A percentile compares a stretch with the other conserved stretches of the same genome.
These are phyloP conservation scores for Podiceps cristatus DNA, from an alignment of 2,113 vertebrate species.

Conservation along the genomic window DNA sequence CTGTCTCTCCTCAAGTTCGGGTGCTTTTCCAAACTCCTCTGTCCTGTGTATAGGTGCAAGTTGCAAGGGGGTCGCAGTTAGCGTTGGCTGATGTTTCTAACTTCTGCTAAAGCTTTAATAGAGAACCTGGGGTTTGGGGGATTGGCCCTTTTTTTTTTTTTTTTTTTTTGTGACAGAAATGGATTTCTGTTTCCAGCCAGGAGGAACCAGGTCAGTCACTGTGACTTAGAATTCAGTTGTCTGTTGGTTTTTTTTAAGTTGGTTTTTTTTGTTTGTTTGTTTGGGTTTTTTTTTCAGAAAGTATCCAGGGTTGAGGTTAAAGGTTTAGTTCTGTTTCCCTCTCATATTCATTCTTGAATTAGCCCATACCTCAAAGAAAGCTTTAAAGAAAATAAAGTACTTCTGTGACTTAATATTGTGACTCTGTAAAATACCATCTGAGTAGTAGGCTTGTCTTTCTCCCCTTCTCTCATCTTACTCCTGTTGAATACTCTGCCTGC, in stretches of 20 bases:
- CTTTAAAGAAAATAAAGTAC: neutral
- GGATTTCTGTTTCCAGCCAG: constrained; percentile 16
- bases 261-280: no score
- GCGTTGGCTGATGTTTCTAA: neutral
- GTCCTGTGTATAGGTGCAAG: neutral
- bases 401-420: fast-evolving
- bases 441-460: neutral
- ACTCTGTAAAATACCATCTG: neutral
- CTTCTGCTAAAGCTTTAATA: neutral
- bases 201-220: constrained; percentile 2
- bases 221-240: neutral
- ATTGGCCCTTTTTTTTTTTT: neutral
- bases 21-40: neutral
- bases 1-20: neutral
- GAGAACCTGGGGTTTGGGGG: fast-evolving
- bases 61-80: fast-evolving
- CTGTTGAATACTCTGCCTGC: neutral
- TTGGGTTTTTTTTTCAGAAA: neutral
- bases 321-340: neutral
- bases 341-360: neutral
- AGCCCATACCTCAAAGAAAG: neutral
- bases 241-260: neutral
- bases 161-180: neutral
- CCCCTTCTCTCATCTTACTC: neutral
- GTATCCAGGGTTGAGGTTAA: neutral